Evolutionary conservation across 2,113 vertebrate species (phyloP).

Genomic region (Prochilodus magdalenae): DNA sequence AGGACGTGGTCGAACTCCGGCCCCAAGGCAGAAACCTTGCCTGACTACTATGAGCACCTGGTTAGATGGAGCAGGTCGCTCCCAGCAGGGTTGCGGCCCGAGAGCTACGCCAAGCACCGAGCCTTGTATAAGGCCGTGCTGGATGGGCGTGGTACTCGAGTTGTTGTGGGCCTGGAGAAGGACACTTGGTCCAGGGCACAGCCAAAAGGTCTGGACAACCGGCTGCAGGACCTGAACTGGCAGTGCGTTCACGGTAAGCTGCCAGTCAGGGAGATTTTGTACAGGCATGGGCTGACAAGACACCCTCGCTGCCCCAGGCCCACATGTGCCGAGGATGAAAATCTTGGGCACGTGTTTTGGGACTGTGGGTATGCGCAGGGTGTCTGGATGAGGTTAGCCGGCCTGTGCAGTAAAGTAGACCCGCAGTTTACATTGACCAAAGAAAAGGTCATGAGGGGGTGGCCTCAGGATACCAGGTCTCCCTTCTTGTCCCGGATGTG

Average conservation of each 20-base stretch:
- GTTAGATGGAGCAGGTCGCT: not conserved
- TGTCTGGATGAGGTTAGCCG: not conserved
- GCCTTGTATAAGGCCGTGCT: not conserved
- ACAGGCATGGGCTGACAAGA: too few relatives aligned
- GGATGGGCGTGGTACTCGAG: not conserved
- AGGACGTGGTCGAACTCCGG: too few relatives aligned
- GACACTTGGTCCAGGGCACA: not conserved
- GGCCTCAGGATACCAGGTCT: too few relatives aligned
- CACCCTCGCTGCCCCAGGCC: too few relatives aligned
- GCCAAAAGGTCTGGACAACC: too few relatives aligned
- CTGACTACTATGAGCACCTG: not conserved
- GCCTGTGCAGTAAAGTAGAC: not conserved
- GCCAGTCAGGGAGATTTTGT: too few relatives aligned
- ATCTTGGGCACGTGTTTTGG: too few relatives aligned
- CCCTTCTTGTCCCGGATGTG: too few relatives aligned
- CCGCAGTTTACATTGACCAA: not conserved
- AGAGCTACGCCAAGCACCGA: not conserved
- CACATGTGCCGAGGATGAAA: too few relatives aligned
- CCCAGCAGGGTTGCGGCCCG: not conserved
- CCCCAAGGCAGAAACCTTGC: not conserved
- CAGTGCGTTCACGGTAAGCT: too few relatives aligned
- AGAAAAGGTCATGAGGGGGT: not conserved
- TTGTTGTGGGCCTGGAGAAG: not conserved
- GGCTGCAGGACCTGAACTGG: too few relatives aligned
- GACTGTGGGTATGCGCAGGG: not conserved